Evolutionary conservation across 2,797 vertebrate species (phyloP), one percentile per base, ranked within the genome.

Genomic region (Poecilia velifera): DNA sequence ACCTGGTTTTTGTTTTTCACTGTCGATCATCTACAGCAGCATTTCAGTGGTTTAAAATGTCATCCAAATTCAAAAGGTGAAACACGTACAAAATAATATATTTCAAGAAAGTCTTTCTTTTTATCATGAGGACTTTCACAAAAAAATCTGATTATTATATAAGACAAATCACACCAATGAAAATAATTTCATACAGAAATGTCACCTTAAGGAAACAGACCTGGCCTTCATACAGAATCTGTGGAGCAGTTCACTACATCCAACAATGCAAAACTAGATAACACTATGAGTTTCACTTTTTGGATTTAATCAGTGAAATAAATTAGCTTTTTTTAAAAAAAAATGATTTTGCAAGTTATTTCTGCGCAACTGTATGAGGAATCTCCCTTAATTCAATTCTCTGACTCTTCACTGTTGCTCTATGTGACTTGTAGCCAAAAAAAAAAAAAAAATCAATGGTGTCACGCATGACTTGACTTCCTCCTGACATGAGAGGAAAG

Each of bases 401-500:
- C 25, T 79, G 49, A 0, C 13, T 78, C 1, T 22, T 1, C 0
- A 0, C 45, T 18, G 80, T 76, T 76, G 16, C 34, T 16, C 34
- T 31, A 53, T 53, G 25, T 79, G 78, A 47, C 3, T 46, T 16
- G 84, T 66, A 68, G 81, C 47, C 18, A 45, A 47, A 57, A 2
- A 71, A 31, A 31, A 31, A 34, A 45, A 47, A 59, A 2, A 71
- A 34, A 25, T 88, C 89, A 25, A 79, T 25, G 16, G 31, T 36
- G 31, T 84, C 77, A 7, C 12, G 34, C 6, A 8, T 0, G 39
- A 10, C 64, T 66, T 62, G 31, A 88, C 84, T n/a, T 36, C 41
- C 72, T 86, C 88, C 91, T 93, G 86, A 79, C 47, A 75, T 10
- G 43, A 82, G 72, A 34, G 28, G 12, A 18, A 68, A 66, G 62